A percentile compares a stretch with the other conserved stretches of the same genome.
phyloP scores from a whole-genome alignment of 2,797 vertebrate genomes.

The Schizopygopsis malacanthus region DNA sequence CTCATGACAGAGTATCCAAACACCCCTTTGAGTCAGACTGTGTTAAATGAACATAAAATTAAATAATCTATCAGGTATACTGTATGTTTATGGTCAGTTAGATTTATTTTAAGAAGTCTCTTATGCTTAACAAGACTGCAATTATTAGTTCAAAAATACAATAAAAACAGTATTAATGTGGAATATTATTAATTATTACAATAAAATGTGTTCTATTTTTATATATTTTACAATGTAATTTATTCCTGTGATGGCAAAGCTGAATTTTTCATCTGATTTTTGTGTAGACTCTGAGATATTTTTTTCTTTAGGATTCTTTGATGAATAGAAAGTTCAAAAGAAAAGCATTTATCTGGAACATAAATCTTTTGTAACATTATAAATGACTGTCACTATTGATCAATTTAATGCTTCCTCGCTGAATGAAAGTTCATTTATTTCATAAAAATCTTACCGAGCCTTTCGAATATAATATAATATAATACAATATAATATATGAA shows the following conservation, averaged over 20 bases:
- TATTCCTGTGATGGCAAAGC: background rate
- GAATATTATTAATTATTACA: background rate
- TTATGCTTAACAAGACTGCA: background rate
- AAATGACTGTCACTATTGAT: background rate
- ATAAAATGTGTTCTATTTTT: background rate
- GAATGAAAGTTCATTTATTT: background rate
- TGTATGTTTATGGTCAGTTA: background rate
- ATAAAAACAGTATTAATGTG: background rate
- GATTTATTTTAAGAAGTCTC: background rate
- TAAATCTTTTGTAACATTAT: background rate
- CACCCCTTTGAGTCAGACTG: background rate
- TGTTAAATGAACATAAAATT: background rate
- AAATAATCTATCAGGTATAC: background rate
- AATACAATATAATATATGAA: background rate
- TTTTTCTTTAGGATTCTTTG: background rate
- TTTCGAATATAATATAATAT: background rate
- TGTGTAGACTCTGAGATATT: background rate
- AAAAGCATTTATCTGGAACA: background rate
- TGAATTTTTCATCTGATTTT: no score
- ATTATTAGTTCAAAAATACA: background rate
- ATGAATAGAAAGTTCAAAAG: background rate
- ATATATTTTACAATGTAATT: background rate
- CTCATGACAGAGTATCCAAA: background rate
- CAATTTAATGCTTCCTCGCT: background rate
- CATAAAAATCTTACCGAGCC: background rate